Percentiles rank a stretch among this genome's conserved stretches.
phyloP scores from a whole-genome alignment of 2,113 vertebrate species.

The Antechinus flavipes region DNA sequence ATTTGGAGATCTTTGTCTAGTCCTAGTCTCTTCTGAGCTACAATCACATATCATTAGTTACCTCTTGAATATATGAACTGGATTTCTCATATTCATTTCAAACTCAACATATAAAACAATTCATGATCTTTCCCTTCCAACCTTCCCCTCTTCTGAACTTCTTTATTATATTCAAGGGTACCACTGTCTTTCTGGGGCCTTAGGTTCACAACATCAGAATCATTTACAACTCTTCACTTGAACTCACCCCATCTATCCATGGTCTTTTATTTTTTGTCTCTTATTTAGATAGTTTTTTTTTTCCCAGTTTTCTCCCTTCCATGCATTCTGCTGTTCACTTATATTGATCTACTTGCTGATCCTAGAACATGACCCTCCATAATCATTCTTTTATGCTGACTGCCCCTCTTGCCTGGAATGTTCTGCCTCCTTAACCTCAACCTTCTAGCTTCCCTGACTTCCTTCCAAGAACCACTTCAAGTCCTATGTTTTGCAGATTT shows the following conservation, averaged over 20 bases:
- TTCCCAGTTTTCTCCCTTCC: no score
- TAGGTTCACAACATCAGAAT: background rate
- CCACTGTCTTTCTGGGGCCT: background rate
- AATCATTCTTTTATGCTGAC: no score
- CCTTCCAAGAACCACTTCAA: no score
- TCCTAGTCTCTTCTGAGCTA: background rate
- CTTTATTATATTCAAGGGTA: background rate
- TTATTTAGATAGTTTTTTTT: no score
- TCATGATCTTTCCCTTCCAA: background rate
- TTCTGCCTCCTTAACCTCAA: no score
- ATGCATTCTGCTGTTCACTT: no score
- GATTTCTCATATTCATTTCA: background rate
- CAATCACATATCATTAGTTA: background rate
- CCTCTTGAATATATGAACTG: background rate
- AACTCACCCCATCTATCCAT: background rate
- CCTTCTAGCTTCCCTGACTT: no score
- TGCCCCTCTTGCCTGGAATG: no score
- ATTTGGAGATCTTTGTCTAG: background rate
- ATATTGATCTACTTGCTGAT: no score
- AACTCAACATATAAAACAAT: background rate
- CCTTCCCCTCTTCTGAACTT: background rate
- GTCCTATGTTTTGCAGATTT: no score
- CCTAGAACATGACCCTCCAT: no score
- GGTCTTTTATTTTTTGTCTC: background rate
- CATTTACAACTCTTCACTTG: background rate